Conservation (phyloP, 2,888 invertebrate species). For the Melieria crassipennis region DNA sequence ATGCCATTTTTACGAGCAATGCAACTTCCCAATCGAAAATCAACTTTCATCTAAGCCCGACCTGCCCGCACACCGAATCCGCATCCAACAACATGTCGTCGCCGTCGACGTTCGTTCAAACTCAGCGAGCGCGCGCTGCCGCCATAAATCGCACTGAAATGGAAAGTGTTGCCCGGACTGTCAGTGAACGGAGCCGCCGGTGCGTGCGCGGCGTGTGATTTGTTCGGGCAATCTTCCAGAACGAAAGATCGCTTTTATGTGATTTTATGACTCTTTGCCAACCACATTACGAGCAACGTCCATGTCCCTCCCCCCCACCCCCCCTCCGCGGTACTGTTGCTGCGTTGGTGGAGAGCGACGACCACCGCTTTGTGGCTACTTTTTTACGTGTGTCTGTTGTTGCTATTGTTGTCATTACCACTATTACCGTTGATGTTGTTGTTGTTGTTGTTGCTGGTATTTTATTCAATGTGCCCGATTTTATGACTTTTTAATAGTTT, state of each 20-base stretch:
- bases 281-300: not conserved
- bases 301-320: conserved; percentile 20
- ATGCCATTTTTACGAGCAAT: too few relatives aligned
- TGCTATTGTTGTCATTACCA: not conserved
- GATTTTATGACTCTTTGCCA: not conserved
- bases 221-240: conserved; percentile 2
- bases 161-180: too few relatives aligned
- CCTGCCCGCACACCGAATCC: too few relatives aligned
- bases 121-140: too few relatives aligned
- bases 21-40: too few relatives aligned
- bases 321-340: not conserved
- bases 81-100: too few relatives aligned
- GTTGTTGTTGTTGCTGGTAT: not conserved
- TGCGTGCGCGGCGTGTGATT: not conserved
- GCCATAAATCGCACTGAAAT: too few relatives aligned
- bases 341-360: conserved; percentile 4
- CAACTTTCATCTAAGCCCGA: too few relatives aligned
- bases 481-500: not conserved
- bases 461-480: not conserved
- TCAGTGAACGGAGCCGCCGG: not conserved
- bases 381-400: not conserved
- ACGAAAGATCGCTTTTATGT: conserved; percentile 7
- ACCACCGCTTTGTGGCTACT: not conserved
- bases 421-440: not conserved
- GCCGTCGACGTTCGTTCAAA: too few relatives aligned